Evolutionary conservation across 2,113 vertebrate genomes (phyloP).

Genomic region (Ochotona princeps): DNA sequence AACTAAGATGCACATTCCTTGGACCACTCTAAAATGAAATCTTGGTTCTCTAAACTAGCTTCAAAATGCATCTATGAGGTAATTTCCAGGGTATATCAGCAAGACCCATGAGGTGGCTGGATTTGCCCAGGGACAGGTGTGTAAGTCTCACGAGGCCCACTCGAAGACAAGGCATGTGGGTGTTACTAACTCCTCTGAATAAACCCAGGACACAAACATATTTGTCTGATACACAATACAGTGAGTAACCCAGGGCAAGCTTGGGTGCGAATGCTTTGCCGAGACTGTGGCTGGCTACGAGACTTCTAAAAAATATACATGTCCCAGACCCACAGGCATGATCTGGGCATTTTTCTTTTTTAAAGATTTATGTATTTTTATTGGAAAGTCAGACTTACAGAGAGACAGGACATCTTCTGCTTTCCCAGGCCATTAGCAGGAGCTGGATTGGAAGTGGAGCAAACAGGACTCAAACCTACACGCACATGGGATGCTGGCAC

Average conservation of each 20-base stretch:
- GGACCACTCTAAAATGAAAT: slow-evolving; percentile 1
- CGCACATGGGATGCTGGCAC: too few relatives aligned
- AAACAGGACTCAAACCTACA: too few relatives aligned
- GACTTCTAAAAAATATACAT: background rate
- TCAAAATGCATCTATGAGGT: background rate
- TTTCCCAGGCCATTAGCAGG: too few relatives aligned
- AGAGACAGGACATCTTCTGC: too few relatives aligned
- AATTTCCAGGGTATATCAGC: background rate
- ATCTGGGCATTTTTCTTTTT: background rate
- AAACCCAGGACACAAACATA: background rate
- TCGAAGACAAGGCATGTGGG: background rate
- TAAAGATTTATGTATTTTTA: too few relatives aligned
- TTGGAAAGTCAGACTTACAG: too few relatives aligned
- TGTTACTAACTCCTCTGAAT: background rate
- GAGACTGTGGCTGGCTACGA: background rate
- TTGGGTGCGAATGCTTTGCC: background rate
- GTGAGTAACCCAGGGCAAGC: rapidly evolving
- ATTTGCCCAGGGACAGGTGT: background rate
- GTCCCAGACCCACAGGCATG: background rate
- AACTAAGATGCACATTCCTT: background rate
- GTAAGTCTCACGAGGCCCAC: background rate
- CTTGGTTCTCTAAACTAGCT: slow-evolving; percentile 7
- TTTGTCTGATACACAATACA: background rate
- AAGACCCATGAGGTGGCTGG: background rate
- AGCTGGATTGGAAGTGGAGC: too few relatives aligned